Evolutionary conservation across 2,888 invertebrate species (phyloP), one percentile per base, ranked within the genome.

Genomic region (Drosophila mettleri): DNA sequence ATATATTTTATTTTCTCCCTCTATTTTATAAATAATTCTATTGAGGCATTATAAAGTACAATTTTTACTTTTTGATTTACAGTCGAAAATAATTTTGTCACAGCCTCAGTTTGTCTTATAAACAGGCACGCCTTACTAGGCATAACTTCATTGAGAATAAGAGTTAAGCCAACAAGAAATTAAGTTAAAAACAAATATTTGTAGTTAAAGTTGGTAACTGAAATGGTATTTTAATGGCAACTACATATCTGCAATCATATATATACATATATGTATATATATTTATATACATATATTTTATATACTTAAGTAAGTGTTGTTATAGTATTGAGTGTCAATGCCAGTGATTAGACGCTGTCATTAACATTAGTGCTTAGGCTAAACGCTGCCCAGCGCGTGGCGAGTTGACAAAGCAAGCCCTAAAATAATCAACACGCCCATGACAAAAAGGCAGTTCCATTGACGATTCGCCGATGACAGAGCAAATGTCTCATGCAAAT

Each of bases 401-500:
- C 27, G 3, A 7, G 14, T 36, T 20, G 20, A 4, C 31, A 41
- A 36, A 31, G 34, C 33, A 57, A 41, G 43, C 48, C 38, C 45
- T 31, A 24, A 36, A 48, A 34, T 20, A 48, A 34, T 20, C n/a
- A 39, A 18, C 41, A 67, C 61, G 61, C 71, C 71, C 68, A 60
- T 68, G 43, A 27, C 18, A 60, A 6, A 20, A 24, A 24, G 43
- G 43, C 62, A 61, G 55, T 61, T 67, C 45, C 70, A 70, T 61
- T 67, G 49, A 58, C 60, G 53, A 70, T 66, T 45, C 24, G 55
- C 16, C 48, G 49, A 45, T 49, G 51, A 39, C n/a, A 33, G 41
- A 45, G 43, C 48, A 24, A 31, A 31, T 46, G 22, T 10, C 8
- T 18, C 39, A 71, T 71, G 80, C 75, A 76, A 82, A 82, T 82